phyloP scores from a whole-genome alignment of 2,888 invertebrate genomes.

The Adelognathus sp. region DNA sequence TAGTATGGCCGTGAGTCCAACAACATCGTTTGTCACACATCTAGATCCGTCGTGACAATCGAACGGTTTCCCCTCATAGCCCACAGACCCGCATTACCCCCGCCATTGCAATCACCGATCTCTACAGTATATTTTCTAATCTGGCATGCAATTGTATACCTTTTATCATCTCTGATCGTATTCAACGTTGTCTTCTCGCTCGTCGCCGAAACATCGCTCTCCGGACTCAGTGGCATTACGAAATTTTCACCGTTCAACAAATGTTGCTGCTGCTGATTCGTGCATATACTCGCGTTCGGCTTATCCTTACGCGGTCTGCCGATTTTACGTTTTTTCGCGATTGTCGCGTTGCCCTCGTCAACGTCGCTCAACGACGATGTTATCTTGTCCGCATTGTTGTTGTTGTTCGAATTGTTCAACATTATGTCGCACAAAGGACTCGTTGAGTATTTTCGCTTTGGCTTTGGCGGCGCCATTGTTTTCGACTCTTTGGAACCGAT shows the following conservation, averaged over 20 bases:
- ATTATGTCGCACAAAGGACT: slow-evolving; percentile 75
- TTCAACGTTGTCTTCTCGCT: slow-evolving; percentile 74
- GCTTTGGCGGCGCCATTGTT: slow-evolving; percentile 72
- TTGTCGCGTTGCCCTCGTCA: slow-evolving; percentile 62
- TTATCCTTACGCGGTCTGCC: slow-evolving; percentile 72
- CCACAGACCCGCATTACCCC: no score
- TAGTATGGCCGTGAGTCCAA: no score
- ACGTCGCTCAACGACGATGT: slow-evolving; percentile 46
- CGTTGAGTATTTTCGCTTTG: slow-evolving; percentile 68
- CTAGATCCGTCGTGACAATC: no score
- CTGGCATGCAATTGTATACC: slow-evolving; percentile 63
- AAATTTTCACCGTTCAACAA: slow-evolving; percentile 77
- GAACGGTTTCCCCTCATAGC: no score
- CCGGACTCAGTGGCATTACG: slow-evolving; percentile 79
- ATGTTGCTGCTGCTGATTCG: no score
- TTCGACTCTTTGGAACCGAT: slow-evolving; percentile 64
- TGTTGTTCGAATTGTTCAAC: slow-evolving; percentile 74
- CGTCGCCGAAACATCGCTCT: slow-evolving; percentile 79
- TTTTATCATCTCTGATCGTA: slow-evolving; percentile 75
- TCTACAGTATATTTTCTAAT: slow-evolving; percentile 12
- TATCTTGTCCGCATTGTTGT: slow-evolving; percentile 70
- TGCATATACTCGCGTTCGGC: slow-evolving; percentile 62
- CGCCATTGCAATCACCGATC: no score
- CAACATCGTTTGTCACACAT: no score
- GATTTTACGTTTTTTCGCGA: slow-evolving; percentile 71